phyloP scores from a whole-genome alignment of 2,113 vertebrate species.

The Setophaga coronata region DNA sequence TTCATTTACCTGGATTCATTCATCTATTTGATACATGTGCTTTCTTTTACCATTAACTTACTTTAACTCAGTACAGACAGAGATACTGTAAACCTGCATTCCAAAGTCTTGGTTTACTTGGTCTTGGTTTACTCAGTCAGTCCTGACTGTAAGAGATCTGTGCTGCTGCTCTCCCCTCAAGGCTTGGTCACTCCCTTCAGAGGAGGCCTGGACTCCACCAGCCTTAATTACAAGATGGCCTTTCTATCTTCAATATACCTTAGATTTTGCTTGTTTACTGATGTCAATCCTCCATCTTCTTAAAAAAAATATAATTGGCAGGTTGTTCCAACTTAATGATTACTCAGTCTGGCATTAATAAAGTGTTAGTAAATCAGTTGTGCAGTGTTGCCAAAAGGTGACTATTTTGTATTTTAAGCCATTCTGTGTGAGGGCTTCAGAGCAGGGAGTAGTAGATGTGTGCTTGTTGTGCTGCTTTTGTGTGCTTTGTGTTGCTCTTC shows the following conservation, averaged over 20 bases:
- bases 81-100: neutral
- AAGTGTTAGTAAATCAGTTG: neutral
- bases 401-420: neutral
- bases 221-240: neutral
- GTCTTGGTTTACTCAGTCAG: neutral
- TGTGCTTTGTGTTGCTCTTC: neutral
- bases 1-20: neutral
- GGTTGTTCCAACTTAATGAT: neutral
- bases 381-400: neutral
- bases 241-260: neutral
- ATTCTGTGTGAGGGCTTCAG: neutral
- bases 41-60: neutral
- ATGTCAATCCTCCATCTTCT: neutral
- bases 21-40: neutral
- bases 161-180: neutral
- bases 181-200: neutral
- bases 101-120: neutral
- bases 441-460: neutral
- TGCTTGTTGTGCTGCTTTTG: neutral
- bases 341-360: neutral
- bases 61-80: neutral
- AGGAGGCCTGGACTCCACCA: neutral
- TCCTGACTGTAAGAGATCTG: neutral
- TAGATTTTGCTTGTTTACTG: neutral
- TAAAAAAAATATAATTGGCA: neutral